Evolutionary conservation across 2,113 vertebrate species (phyloP), one percentile per base, ranked within the genome.

Genomic region (Stigmatopora argus): DNA sequence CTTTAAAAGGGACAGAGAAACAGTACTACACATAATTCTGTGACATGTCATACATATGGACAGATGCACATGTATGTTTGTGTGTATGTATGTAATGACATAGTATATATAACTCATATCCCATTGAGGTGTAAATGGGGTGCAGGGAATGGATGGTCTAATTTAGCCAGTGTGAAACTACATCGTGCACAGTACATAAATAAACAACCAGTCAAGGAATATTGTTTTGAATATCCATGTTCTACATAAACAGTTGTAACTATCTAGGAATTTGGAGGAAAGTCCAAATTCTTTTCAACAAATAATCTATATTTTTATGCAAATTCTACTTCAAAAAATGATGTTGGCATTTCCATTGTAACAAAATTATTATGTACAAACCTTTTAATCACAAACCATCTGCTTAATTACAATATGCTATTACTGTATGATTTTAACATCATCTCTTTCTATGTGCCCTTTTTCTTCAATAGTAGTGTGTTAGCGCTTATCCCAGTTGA

Each of bases 211-310:
- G 0, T n/a, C 17, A 59, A 38, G 35, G 17, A 2, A 18, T 46
- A 11, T 9, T 52, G 19, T 44, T 82, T 75, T 79, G 46, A 62
- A 85, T 80, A 80, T 82, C 67, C 62, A 46, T 62, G 47, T 62
- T 70, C 45, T 71, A 78, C 77, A 80, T 77, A 73, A 83, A 81
- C 73, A 75, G 60, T 64, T 63, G 73, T 71, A 70, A 77, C 41
- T 66, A 70, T 62, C 67, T 75, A 77, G 76, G 73, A 45, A 68
- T 77, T 65, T 31, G 26, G 26, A 31, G 26, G 26, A n/a, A 79
- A 63, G 70, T 78, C 66, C 65, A 45, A 62, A 75, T 69, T 73
- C 41, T 75, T 84, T 78, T 64, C 66, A 77, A 64, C 74, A n/a
- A n/a, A 73, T 46, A 79, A 67, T 78, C 71, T 44, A 72, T 74